A percentile compares a stretch with the other conserved stretches of the same genome.
Evolutionary conservation across 2,888 invertebrate genomes (phyloP).

Genomic region (Oscheius sp.): DNA sequence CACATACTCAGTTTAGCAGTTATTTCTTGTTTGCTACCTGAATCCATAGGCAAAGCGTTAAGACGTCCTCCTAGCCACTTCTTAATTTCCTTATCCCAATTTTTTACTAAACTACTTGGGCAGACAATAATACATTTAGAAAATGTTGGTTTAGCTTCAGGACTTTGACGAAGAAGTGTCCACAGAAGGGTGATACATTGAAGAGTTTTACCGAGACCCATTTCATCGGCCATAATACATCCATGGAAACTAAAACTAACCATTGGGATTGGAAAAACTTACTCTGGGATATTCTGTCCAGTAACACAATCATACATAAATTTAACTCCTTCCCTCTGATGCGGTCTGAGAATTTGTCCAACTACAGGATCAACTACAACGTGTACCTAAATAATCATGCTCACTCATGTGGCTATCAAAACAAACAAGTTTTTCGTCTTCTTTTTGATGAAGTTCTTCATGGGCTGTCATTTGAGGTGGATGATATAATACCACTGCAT

Average conservation of each 20-base stretch:
- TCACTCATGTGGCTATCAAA: background rate
- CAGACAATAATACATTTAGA: constrained; percentile 90
- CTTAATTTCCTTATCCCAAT: constrained; percentile 87
- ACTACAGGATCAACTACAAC: constrained; percentile 96
- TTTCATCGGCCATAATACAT: constrained; percentile 99
- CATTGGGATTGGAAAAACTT: background rate
- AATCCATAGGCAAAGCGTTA: constrained; percentile 84
- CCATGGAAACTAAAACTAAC: constrained; percentile 78
- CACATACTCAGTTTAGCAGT: constrained; percentile 77
- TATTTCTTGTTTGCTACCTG: constrained; percentile 85
- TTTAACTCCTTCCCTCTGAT: constrained; percentile 97
- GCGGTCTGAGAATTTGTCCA: constrained; percentile 89
- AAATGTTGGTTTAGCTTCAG: constrained; percentile 88
- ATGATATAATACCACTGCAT: constrained; percentile 82
- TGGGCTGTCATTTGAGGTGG: constrained; percentile 87
- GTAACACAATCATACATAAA: constrained; percentile 99
- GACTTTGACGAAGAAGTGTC: constrained; percentile 82
- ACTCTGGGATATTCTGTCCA: constrained; percentile 82
- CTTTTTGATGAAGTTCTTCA: constrained; percentile 84
- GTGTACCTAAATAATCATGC: constrained; percentile 80
- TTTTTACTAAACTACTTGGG: constrained; percentile 94
- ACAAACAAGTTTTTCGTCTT: constrained; percentile 75
- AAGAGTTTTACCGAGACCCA: constrained; percentile 90
- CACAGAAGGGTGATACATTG: constrained; percentile 91
- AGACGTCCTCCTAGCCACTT: constrained; percentile 92